Percentiles rank a stretch among this genome's conserved stretches.
Evolutionary conservation across 2,888 invertebrate genomes (phyloP).

Genomic region (Terebella lapidaria): DNA sequence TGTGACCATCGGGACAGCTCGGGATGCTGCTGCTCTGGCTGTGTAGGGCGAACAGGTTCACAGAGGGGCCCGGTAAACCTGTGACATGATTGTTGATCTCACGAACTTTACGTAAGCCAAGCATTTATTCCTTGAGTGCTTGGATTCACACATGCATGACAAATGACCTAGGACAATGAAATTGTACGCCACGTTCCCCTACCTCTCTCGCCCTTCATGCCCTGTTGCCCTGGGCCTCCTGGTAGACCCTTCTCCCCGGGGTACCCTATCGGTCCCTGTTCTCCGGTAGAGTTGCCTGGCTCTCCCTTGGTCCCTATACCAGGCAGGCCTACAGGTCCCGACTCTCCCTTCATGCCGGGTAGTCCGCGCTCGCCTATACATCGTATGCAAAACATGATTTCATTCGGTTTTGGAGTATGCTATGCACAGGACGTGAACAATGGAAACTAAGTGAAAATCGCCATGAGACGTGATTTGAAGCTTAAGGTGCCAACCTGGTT

Average conservation of each 20-base stretch:
- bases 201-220: slow-evolving; percentile 19
- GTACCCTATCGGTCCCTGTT: slow-evolving; percentile 9
- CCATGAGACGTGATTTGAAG: too few species aligned
- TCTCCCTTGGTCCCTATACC: slow-evolving; percentile 29
- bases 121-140: too few species aligned
- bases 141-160: neutral
- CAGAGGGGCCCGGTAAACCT: slow-evolving; percentile 6
- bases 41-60: slow-evolving; percentile 57
- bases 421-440: too few species aligned
- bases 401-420: too few species aligned
- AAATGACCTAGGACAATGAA: neutral
- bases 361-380: neutral
- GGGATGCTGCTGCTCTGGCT: slow-evolving; percentile 81
- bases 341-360: slow-evolving; percentile 5
- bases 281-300: slow-evolving; percentile 43
- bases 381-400: too few species aligned
- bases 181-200: neutral
- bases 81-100: neutral
- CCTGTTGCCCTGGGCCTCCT: slow-evolving; percentile 26
- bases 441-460: too few species aligned
- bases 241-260: slow-evolving; percentile 2
- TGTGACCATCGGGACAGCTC: slow-evolving; percentile 77
- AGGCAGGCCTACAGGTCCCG: slow-evolving; percentile 12
- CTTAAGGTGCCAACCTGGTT: slow-evolving; percentile 43
- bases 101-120: too few species aligned